phyloP scores from a whole-genome alignment of 2,113 vertebrate genomes.

The Manacus vitellinus region DNA sequence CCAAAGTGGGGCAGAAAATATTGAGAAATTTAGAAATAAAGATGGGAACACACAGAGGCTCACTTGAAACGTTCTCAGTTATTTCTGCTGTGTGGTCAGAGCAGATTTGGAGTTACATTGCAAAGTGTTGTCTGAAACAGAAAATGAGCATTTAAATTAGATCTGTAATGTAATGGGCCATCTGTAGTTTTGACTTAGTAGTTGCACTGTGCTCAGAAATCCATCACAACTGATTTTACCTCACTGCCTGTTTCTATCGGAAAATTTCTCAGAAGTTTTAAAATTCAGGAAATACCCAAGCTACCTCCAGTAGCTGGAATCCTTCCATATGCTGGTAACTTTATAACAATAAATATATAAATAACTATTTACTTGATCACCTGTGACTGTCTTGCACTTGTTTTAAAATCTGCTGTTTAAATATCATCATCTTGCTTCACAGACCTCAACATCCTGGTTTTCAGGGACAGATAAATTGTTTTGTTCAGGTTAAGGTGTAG shows the following conservation, averaged over 20 bases:
- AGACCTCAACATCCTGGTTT: not conserved
- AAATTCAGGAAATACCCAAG: not conserved
- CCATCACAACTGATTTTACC: not conserved
- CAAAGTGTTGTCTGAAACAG: not conserved
- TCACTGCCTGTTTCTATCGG: not conserved
- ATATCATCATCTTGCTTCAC: not conserved
- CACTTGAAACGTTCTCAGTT: accelerated
- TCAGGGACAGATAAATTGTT: not conserved
- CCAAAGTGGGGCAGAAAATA: not conserved
- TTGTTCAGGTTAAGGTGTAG: not conserved
- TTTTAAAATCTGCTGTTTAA: not conserved
- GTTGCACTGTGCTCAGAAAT: not conserved
- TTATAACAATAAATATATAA: not conserved
- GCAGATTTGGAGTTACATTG: not conserved
- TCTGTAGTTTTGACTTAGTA: not conserved
- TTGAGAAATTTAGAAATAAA: not conserved
- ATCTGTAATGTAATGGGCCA: not conserved
- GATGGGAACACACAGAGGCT: not conserved
- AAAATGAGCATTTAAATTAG: not conserved
- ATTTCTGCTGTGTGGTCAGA: not conserved
- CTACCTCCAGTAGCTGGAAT: not conserved
- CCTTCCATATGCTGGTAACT: not conserved
- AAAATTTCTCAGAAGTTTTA: not conserved
- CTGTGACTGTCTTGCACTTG: not conserved
- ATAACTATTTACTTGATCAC: not conserved